Base-by-base conservation (phyloP, 2,113 vertebrate species). In the Aepyceros melampus region DNA sequence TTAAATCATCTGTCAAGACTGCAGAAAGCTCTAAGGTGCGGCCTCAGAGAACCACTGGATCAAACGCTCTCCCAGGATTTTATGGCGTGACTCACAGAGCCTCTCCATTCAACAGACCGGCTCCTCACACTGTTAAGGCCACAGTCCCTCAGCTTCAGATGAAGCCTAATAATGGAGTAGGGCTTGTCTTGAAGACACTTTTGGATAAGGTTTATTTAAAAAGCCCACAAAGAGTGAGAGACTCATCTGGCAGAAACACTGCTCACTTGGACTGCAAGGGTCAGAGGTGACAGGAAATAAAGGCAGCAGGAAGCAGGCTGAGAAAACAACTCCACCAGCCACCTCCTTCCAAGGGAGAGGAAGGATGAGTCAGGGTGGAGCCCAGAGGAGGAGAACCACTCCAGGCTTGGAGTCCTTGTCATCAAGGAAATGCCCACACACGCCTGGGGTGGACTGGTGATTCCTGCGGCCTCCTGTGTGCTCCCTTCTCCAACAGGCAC, bases 151-250 rank as follows among this genome's bases (percentile, higher is more conserved):
- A 23, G n/a, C 60, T 60, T 79, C 81, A 67, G 40, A 56, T 76
- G 84, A 19, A 91, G 19, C 23, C 87, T 33, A 19, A 5, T 6
- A 27, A 27, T 2, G 56, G 16, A 94, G 40, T 43, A 78, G 43
- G 56, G 64, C 53, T 90, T 90, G 53, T 43, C 55, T 33, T 51
- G 7, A 51, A 87, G 67, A 92, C 53, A 58, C 15, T 56, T 56
- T 62, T 15, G 49, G 11, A 25, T 64, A 3, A 92, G 60, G 84
- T 43, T 79, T 56, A 95, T 1, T 45, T 27, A 16, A 76, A 76
- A 74, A 87, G 40, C 27, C 74, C 55, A 91, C 3, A 31, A 85
- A 36, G n/a, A 91, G 76, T 88, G 71, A 87, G 53, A 91, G 29
- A 60, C 60, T 12, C 1, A 0, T 40, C 0, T 58, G 27, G 49